Conservation (phyloP, 2,888 invertebrate genomes). For the Leptopterna dolabrata region DNA sequence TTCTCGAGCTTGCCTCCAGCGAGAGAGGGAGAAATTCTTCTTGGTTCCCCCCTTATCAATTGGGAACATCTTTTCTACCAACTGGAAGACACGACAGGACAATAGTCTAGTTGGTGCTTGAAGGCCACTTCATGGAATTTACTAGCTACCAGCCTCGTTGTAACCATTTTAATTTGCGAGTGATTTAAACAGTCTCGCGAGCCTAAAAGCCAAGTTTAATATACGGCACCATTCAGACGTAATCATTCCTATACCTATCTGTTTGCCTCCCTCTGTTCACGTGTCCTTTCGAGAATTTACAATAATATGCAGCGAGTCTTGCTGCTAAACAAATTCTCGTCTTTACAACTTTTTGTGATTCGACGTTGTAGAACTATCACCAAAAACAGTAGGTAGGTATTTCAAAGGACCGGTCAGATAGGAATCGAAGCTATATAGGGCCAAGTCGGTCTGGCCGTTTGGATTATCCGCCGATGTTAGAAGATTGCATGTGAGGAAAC, state of each 20-base stretch:
- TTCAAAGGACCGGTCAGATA: too few species aligned
- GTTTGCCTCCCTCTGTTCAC: neutral
- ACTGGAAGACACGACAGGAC: conserved; percentile 47
- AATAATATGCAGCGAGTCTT: neutral
- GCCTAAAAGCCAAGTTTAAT: conserved; percentile 48
- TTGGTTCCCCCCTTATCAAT: conserved; percentile 45
- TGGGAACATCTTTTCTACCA: conserved; percentile 54
- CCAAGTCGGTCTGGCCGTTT: too few species aligned
- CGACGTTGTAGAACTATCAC: too few species aligned
- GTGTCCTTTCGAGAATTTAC: neutral
- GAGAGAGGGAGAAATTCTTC: conserved; percentile 21
- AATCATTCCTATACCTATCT: conserved; percentile 43
- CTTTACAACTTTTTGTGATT: too few species aligned
- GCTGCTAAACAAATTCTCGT: too few species aligned
- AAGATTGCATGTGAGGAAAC: too few species aligned
- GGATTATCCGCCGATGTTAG: too few species aligned
- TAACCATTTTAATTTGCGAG: conserved; percentile 54
- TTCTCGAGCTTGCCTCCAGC: neutral
- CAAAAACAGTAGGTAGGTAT: too few species aligned
- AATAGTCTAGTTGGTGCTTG: conserved; percentile 49
- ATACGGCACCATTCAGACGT: conserved; percentile 36
- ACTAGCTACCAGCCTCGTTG: conserved; percentile 52
- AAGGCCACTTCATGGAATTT: conserved; percentile 48
- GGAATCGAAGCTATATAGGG: too few species aligned
- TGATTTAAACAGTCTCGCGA: conserved; percentile 42